phyloP scores from a whole-genome alignment of 2,113 vertebrate species.

The Epinephelus fuscoguttatus region DNA sequence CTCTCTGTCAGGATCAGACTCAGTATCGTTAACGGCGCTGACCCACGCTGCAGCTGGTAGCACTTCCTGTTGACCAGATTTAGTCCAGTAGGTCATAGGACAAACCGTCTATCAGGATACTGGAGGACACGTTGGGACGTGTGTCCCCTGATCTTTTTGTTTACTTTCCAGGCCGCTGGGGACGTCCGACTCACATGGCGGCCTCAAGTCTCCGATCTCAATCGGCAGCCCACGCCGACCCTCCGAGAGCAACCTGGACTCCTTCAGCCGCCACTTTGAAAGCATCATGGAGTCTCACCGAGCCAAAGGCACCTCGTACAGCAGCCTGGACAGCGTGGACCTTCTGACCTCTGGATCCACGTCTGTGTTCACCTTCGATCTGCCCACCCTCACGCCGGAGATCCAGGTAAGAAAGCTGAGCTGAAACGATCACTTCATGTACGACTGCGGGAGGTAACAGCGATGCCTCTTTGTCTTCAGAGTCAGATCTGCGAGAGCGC shows the following conservation, averaged over 20 bases:
- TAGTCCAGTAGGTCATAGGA: background rate
- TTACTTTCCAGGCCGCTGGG: slow-evolving; percentile 55
- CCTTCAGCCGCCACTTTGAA: slow-evolving; percentile 98
- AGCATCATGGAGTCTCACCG: slow-evolving; percentile 96
- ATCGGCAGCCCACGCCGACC: slow-evolving; percentile 87
- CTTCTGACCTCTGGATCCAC: slow-evolving; percentile 89
- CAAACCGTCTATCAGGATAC: background rate
- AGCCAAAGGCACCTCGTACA: slow-evolving; percentile 97
- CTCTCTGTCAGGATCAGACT: too few relatives aligned
- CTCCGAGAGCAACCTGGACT: slow-evolving; percentile 92
- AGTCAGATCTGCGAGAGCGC: slow-evolving; percentile 89
- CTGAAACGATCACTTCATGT: rapidly evolving
- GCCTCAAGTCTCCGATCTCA: slow-evolving; percentile 90
- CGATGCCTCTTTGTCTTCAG: slow-evolving; percentile 49
- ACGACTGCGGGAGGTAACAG: background rate
- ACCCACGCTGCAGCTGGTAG: too few relatives aligned
- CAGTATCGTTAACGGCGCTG: too few relatives aligned
- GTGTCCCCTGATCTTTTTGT: too few relatives aligned
- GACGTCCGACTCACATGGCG: slow-evolving; percentile 31
- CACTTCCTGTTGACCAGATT: too few relatives aligned
- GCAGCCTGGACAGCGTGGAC: slow-evolving; percentile 96
- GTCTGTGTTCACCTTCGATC: slow-evolving; percentile 92
- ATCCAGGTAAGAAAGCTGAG: slow-evolving; percentile 80
- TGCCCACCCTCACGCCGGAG: slow-evolving; percentile 90
- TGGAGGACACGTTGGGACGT: background rate